Percentiles rank a stretch among this genome's conserved stretches.
phyloP scores from a whole-genome alignment of 2,113 vertebrate genomes.

The Gasterosteus nipponicus region DNA sequence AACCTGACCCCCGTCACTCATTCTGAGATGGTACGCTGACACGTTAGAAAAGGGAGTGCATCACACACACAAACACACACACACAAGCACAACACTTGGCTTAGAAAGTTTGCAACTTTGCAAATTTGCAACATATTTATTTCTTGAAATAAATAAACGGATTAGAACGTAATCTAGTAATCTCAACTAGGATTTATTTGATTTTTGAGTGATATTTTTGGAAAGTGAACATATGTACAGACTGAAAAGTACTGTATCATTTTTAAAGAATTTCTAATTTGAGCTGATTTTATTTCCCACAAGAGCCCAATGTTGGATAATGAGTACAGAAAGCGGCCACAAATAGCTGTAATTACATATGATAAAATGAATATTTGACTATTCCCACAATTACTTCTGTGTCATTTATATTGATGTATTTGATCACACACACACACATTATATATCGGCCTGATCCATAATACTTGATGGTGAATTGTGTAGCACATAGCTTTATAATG shows the following conservation, averaged over 20 bases:
- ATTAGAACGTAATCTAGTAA: background rate
- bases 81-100: background rate
- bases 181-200: background rate
- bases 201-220: background rate
- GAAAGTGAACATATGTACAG: background rate
- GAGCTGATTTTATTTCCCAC: conserved; percentile 16
- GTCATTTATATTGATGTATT: conserved; percentile 41
- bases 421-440: conserved; percentile 30
- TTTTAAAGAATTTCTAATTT: conserved; percentile 18
- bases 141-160: background rate
- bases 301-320: conserved; percentile 1
- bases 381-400: conserved; percentile 30
- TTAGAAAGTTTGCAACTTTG: background rate
- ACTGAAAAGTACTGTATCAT: background rate
- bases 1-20: conserved; percentile 83
- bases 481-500: background rate
- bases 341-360: conserved; percentile 21
- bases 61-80: background rate
- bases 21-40: conserved; percentile 85
- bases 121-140: background rate
- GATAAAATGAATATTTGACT: conserved; percentile 39
- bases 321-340: conserved; percentile 9
- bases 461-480: background rate
- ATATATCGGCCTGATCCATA: background rate
- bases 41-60: background rate